These are phyloP conservation scores for Arrhamphus sclerolepis DNA, from an alignment of 2,797 vertebrate genomes.

Conservation along the genomic window DNA sequence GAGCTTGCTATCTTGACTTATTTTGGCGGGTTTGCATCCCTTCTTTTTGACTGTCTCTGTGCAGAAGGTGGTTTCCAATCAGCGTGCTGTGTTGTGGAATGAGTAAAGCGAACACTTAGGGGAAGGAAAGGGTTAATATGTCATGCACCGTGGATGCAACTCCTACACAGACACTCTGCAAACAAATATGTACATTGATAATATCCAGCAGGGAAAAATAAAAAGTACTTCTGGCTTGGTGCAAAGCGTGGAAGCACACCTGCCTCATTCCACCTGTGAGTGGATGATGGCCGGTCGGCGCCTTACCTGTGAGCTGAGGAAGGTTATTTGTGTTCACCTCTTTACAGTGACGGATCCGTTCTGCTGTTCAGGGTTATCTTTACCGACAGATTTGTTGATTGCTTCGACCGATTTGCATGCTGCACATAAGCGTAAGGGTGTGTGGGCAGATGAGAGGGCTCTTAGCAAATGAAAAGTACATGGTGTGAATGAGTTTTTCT, in stretches of 20 bases:
- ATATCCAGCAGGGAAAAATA: conserved; percentile 25
- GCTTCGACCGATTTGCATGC: conserved; percentile 46
- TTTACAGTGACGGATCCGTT: background rate
- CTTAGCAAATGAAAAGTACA: conserved; percentile 21
- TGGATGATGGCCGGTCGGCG: background rate
- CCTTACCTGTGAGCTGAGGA: background rate
- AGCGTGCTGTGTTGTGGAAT: conserved; percentile 55
- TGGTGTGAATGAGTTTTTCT: conserved; percentile 1
- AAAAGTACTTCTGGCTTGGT: background rate
- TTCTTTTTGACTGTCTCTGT: conserved; percentile 22
- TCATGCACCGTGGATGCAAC: conserved; percentile 39
- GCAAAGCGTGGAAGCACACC: conserved; percentile 31
- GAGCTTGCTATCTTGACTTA: too few species aligned
- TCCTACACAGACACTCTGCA: conserved; percentile 45
- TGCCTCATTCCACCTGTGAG: conserved; percentile 47
- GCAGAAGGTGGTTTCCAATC: conserved; percentile 68
- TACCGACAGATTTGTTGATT: conserved; percentile 16
- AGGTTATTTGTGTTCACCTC: conserved; percentile 5
- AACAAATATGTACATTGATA: conserved; percentile 44
- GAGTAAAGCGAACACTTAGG: conserved; percentile 52
- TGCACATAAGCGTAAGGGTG: conserved; percentile 43
- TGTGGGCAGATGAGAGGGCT: conserved; percentile 43
- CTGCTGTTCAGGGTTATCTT: background rate
- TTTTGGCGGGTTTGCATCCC: conserved; percentile 31
- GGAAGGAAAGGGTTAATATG: conserved; percentile 68